These are phyloP conservation scores for Chesias legatella DNA, from an alignment of 2,888 invertebrate genomes.

Conservation along the genomic window DNA sequence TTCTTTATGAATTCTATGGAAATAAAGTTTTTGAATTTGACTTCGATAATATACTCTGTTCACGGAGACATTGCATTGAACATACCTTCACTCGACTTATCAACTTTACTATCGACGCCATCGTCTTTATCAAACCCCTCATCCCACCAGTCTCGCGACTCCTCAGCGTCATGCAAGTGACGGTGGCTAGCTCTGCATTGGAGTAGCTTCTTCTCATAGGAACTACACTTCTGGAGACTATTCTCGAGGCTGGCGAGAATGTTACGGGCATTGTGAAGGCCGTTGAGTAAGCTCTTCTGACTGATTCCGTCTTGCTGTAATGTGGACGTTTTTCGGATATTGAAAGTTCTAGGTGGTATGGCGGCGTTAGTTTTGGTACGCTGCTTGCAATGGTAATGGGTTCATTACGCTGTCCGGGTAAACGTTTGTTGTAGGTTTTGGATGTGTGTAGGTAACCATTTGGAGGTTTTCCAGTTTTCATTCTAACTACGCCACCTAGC, in stretches of 20 bases:
- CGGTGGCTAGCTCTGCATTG: constrained; percentile 49
- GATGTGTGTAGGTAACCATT: no score
- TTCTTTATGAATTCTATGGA: no score
- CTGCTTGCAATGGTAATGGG: no score
- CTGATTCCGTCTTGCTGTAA: constrained; percentile 28
- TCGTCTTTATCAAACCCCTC: constrained; percentile 38
- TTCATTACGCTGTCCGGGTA: no score
- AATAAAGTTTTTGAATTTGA: no score
- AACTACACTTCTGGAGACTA: constrained; percentile 52
- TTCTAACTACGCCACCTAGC: no score
- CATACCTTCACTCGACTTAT: constrained; percentile 23
- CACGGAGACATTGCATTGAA: background rate
- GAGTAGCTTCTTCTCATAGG: constrained; percentile 53
- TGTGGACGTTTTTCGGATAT: background rate
- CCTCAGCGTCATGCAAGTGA: constrained; percentile 43
- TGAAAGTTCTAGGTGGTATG: background rate
- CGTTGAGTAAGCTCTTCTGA: constrained; percentile 48
- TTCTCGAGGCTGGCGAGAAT: constrained; percentile 51
- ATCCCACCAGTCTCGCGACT: constrained; percentile 38
- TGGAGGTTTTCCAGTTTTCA: no score
- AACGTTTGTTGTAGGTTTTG: no score
- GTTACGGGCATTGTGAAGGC: constrained; percentile 52
- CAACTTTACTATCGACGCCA: constrained; percentile 29
- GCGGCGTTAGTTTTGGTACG: no score
- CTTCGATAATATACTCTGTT: no score